Base-by-base conservation (phyloP, 2,888 invertebrate species). In the Dolichopus griseipennis region DNA sequence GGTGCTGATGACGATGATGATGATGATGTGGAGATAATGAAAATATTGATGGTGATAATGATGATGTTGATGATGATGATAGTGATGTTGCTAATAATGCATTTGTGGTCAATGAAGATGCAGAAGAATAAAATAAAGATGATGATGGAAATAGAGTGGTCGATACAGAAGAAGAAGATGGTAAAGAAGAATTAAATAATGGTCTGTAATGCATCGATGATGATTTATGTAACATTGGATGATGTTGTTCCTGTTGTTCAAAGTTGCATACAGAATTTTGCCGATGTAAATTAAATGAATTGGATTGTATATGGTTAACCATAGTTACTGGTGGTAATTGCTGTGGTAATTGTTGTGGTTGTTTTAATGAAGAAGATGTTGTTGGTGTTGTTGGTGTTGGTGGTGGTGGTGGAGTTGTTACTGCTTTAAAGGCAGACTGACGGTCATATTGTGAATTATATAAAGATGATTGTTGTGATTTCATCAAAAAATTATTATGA, bases 71-170 rank as follows among this genome's bases (percentile, higher is more conserved):
- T n/a, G 22, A 68, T 15, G 71, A 64, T 61, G 27, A 70, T 65
- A 1, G 72, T 34, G 34, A 65, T 52, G 61, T 12, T 22, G 62
- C 73, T 4, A 72, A 73, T 1, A 72, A 65, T 21, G 69, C 65
- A n/a, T 69, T 68, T 67, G 71, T 68, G 66, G 18, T 6, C 6
- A 52, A 15, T 15, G 52, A 52, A 66, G 71, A 71, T 63, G 70
- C 68, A 34, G 66, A 65, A 15, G 72, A 70, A 10, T 75, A 75
- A 10, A 76, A 74, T 9, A 75, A 72, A 4, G 75, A 74, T 10
- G 75, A 74, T 6, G 74, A 74, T 4, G 75, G 74, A 7, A 75
- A 74, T 1, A 77, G 67, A 4, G 73, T 72, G 1, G 72, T 73
- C 0, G 74, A 73, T 6, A 73, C 72, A 9, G 70, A 72, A 0